Conservation (phyloP, 2,113 vertebrate species). For the Trinectes maculatus region DNA sequence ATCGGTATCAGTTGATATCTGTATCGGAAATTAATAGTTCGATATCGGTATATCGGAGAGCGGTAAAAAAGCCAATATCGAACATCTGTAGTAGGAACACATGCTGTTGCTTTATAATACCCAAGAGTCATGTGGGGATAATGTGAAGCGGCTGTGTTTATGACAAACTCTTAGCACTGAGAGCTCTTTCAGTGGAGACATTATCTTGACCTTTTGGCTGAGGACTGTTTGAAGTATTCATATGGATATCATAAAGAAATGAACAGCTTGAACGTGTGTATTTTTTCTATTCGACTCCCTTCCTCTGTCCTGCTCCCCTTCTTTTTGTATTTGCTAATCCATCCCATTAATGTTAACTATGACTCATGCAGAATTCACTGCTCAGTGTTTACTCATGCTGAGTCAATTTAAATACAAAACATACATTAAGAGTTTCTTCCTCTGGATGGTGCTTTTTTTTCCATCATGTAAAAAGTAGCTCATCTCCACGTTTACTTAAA, state of each 20-base stretch:
- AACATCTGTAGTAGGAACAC: no score
- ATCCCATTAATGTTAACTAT: conserved; percentile 6
- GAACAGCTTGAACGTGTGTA: conserved; percentile 1
- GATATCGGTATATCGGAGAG: no score
- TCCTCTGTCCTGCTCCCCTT: not conserved
- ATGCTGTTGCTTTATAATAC: conserved; percentile 56
- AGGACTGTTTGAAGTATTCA: conserved; percentile 12
- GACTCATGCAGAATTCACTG: not conserved
- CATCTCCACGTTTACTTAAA: conserved; percentile 42
- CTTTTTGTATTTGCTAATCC: not conserved
- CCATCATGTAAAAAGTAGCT: conserved; percentile 22
- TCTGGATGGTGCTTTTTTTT: not conserved
- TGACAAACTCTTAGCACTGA: conserved; percentile 19
- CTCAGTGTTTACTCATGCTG: not conserved
- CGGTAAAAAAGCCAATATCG: no score
- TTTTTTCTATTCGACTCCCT: not conserved
- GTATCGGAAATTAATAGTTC: no score
- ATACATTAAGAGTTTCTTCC: not conserved
- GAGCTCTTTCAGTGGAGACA: conserved; percentile 10
- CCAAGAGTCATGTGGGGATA: conserved; percentile 40
- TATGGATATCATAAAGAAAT: not conserved
- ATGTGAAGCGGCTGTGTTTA: conserved; percentile 30
- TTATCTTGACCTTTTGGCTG: conserved; percentile 28
- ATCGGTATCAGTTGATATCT: no score
- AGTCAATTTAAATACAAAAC: conserved; percentile 10